Percentiles rank a stretch among this genome's conserved stretches.
These are phyloP conservation scores for Microvelia longipes DNA, from an alignment of 1,140 invertebrate genomes.

Conservation along the genomic window DNA sequence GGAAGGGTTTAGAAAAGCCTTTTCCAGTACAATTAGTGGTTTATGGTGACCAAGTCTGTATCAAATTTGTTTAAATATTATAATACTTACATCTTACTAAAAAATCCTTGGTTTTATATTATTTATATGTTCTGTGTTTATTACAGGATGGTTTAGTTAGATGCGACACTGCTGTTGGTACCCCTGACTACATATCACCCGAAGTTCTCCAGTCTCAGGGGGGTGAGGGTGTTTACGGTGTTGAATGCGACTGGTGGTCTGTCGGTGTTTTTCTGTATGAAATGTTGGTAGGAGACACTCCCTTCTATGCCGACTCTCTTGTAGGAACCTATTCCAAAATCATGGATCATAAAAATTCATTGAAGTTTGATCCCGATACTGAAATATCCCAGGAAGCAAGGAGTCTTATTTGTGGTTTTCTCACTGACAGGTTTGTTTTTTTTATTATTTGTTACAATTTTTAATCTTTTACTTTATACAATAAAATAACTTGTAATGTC, in stretches of 20 bases:
- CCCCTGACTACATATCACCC: conserved; percentile 97
- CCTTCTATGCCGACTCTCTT: conserved; percentile 96
- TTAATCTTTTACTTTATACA: too few species aligned
- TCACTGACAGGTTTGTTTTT: conserved; percentile 58
- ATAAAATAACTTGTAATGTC: too few species aligned
- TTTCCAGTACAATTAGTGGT: too few species aligned
- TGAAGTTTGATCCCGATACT: conserved; percentile 86
- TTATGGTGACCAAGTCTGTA: too few species aligned
- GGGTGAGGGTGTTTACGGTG: conserved; percentile 83
- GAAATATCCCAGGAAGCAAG: conserved; percentile 85
- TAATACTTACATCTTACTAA: too few species aligned
- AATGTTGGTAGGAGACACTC: conserved; percentile 97
- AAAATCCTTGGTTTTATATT: too few species aligned
- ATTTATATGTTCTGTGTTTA: too few species aligned
- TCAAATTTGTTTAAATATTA: too few species aligned
- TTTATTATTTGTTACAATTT: not conserved
- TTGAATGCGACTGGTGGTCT: conserved; percentile 99
- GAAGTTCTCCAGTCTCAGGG: conserved; percentile 96
- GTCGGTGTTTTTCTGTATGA: conserved; percentile 97
- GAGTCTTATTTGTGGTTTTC: conserved; percentile 78
- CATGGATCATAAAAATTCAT: conserved; percentile 94
- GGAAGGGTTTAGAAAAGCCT: too few species aligned
- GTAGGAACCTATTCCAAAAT: conserved; percentile 98
- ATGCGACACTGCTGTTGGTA: conserved; percentile 95
- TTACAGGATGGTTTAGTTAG: conserved; percentile 75